Evolutionary conservation across 2,888 invertebrate genomes (phyloP).

Genomic region (Torymus texanus): DNA sequence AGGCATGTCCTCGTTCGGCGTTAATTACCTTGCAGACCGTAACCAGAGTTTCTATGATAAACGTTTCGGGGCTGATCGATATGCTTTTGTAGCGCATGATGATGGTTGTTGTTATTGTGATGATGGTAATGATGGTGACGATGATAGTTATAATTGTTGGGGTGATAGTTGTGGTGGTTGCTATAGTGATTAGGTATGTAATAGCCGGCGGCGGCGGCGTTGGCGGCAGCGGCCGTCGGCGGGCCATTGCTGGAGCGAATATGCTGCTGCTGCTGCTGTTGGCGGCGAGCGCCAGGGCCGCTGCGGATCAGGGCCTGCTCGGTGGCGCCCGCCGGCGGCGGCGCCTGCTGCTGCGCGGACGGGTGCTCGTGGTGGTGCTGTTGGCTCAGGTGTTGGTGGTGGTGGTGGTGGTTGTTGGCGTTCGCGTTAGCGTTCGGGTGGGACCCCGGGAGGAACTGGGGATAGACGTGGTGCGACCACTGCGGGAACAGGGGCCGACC

Average conservation of each 20-base stretch:
- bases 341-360: conserved; percentile 54
- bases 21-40: conserved; percentile 79
- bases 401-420: conserved; percentile 76
- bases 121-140: conserved; percentile 79
- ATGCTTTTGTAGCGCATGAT: conserved; percentile 77
- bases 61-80: conserved; percentile 76
- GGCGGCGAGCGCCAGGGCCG: background rate
- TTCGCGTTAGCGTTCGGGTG: conserved; percentile 83
- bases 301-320: background rate
- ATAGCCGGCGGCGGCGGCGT: conserved; percentile 70
- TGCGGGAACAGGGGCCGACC: conserved; percentile 93
- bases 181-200: conserved; percentile 78
- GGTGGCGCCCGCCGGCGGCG: conserved; percentile 72
- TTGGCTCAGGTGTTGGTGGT: conserved; percentile 74
- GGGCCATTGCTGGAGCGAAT: background rate
- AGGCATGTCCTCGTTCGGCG: conserved; percentile 48
- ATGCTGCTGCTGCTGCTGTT: background rate
- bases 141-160: conserved; percentile 79
- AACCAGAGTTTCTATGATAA: conserved; percentile 80
- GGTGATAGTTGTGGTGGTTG: conserved; percentile 77
- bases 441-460: conserved; percentile 94
- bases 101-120: conserved; percentile 77
- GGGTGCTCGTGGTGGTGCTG: conserved; percentile 76
- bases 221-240: conserved; percentile 43
- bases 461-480: conserved; percentile 96